phyloP scores from a whole-genome alignment of 2,888 invertebrate species.

The Zygaena filipendulae region DNA sequence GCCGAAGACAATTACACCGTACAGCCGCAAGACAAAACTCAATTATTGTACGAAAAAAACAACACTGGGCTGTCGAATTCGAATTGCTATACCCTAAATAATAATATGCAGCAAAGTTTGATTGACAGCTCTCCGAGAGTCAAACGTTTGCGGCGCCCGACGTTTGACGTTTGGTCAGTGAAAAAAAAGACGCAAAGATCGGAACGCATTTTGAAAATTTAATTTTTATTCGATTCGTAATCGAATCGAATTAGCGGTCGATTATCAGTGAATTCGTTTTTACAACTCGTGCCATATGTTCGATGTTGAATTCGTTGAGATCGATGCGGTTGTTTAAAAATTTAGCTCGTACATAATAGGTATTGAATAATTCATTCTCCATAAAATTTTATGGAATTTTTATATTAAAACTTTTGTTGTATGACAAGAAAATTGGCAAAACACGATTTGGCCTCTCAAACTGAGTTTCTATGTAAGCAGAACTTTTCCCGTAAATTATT shows the following conservation, averaged over 20 bases:
- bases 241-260: conserved; percentile 55
- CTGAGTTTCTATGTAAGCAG: too few species aligned
- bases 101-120: conserved; percentile 50
- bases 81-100: conserved; percentile 44
- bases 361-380: conserved; percentile 10
- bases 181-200: too few species aligned
- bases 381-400: too few species aligned
- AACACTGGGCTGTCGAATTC: conserved; percentile 33
- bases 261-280: conserved; percentile 60
- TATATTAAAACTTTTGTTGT: too few species aligned
- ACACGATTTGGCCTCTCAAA: too few species aligned
- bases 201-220: too few species aligned
- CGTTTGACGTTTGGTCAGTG: conserved; percentile 20
- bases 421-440: too few species aligned
- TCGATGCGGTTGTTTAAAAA: too few species aligned
- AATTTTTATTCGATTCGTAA: conserved; percentile 27
- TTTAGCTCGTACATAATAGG: conserved; percentile 10
- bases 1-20: conserved; percentile 38
- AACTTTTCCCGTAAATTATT: too few species aligned
- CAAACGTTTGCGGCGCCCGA: conserved; percentile 28
- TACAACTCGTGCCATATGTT: conserved; percentile 62
- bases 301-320: conserved; percentile 25
- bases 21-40: conserved; percentile 46
- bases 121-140: conserved; percentile 46
- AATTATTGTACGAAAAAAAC: conserved; percentile 23